phyloP scores from a whole-genome alignment of 2,888 invertebrate genomes.

The Ctena decussata region DNA sequence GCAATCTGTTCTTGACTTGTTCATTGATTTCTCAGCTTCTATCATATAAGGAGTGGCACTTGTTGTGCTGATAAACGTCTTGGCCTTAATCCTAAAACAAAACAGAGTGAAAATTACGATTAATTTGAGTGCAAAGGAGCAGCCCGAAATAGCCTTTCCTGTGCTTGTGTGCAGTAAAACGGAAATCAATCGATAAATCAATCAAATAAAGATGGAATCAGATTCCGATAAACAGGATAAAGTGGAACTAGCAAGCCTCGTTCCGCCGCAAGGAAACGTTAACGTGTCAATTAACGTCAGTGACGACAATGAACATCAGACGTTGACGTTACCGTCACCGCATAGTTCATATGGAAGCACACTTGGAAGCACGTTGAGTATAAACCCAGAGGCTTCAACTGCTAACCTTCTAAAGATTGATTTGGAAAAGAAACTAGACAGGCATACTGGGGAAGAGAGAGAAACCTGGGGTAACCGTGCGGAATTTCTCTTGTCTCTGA shows the following conservation, averaged over 20 bases:
- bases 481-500: slow-evolving; percentile 77
- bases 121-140: too few relatives aligned
- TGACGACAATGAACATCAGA: slow-evolving; percentile 12
- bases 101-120: too few relatives aligned
- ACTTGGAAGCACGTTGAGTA: slow-evolving; percentile 73
- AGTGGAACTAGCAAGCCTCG: slow-evolving; percentile 65
- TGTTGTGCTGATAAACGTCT: neutral
- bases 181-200: too few relatives aligned
- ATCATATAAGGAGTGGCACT: neutral
- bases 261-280: slow-evolving; percentile 11
- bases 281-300: slow-evolving; percentile 26
- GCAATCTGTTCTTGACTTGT: neutral
- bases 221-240: slow-evolving; percentile 25
- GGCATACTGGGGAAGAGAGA: slow-evolving; percentile 79
- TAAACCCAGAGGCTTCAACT: slow-evolving; percentile 75
- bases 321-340: slow-evolving; percentile 58
- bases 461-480: slow-evolving; percentile 80
- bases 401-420: slow-evolving; percentile 77
- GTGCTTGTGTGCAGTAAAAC: too few relatives aligned
- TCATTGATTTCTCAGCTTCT: neutral
- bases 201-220: slow-evolving; percentile 19
- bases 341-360: slow-evolving; percentile 59
- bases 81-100: too few relatives aligned
- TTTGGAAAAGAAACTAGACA: slow-evolving; percentile 73
- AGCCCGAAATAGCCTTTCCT: too few relatives aligned